Base-by-base conservation (phyloP, 2,797 vertebrate genomes). In the Halcyon badia region DNA sequence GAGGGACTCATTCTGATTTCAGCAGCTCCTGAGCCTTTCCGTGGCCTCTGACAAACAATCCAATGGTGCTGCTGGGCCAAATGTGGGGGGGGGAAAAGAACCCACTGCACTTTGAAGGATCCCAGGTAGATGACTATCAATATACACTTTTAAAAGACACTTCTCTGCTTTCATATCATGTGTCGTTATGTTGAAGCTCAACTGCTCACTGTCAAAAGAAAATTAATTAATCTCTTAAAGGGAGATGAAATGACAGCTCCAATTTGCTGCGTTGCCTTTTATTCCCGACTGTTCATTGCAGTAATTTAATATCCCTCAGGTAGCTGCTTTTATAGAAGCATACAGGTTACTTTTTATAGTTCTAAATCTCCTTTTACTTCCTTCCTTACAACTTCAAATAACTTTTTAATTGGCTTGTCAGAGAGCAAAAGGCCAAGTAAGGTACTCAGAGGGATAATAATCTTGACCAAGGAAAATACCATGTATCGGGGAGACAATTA, bases 251-350 rank as follows among this genome's bases (percentile, higher is more conserved):
- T 83, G 90, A 85, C 71, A 92, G 64, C 52, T 90, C 71, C 70
- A 68, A 70, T 96, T 89, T 89, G 58, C 83, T 87, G 42, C 52
- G 66, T 77, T 95, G 87, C 78, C 71, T 89, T 96, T 95, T 84
- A 66, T 93, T 90, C 44, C 64, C 94, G 35, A 69, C 62, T 87
- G 35, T 82, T 77, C 5, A 1, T 62, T 52, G 35, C 78, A 89
- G 56, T 77, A 10, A 85, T 85, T 87, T 93, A 35, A 61, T 71
- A 85, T 82, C 37, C 48, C 70, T 72, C 41, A 78, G 75, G 69
- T 5, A 84, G 15, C 18, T 18, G 21, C 41, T 87, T 90, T 95
- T 89, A 70, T 64, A 93, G 70, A 80, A 79, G 35, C 60, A 83
- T 49, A 52, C 41, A 35, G 41, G 51, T 88, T 70, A 52, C 28